Base-by-base conservation (phyloP, 2,797 vertebrate genomes). In the Coregonus ussuriensis region DNA sequence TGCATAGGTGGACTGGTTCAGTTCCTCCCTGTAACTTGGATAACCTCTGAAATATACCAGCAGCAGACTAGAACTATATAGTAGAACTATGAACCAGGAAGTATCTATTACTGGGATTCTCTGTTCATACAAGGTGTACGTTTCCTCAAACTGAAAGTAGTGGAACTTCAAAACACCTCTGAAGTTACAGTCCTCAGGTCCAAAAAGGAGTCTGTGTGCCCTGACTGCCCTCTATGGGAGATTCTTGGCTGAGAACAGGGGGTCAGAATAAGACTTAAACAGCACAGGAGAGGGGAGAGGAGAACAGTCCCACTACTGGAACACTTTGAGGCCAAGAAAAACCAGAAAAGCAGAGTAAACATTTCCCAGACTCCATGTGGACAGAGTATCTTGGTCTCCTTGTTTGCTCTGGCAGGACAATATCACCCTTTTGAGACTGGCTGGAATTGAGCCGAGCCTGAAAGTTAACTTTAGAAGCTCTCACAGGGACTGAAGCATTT, bases 381-480 rank as follows among this genome's bases (percentile, higher is more conserved):
- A 53, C 21, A 51, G 29, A 53, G 51, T 72, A 3, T 53, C 52
- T 53, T 47, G 52, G n/a, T 5, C 51, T 52, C 35, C 29, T 52
- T 72, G 56, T 21, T 72, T 54, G 25, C 51, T 72, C 51, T 72
- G 71, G 51, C 47, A 31, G 21, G 25, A 72, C 51, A 53, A 54
- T 54, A 67, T 68, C 31, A 16, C 51, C 14, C 15, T 54, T 15
- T 72, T 29, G 6, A 72, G 51, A 14, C 5, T 16, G 25, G 29
- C 41, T 51, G 59, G 9, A 68, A 35, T 68, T 35, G 33, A 16
- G 31, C 16, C 2, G 0, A 68, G 66, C 31, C 66, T 68, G 66
- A 35, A 68, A 15, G 16, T 35, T 35, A 67, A 63, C n/a, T 25
- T 63, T 9, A 63, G 21, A 14, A 15, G 65, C 31, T 18, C 66